Evolutionary conservation across 2,797 vertebrate genomes (phyloP), one percentile per base, ranked within the genome.

Genomic region (Cossypha niveicapilla): DNA sequence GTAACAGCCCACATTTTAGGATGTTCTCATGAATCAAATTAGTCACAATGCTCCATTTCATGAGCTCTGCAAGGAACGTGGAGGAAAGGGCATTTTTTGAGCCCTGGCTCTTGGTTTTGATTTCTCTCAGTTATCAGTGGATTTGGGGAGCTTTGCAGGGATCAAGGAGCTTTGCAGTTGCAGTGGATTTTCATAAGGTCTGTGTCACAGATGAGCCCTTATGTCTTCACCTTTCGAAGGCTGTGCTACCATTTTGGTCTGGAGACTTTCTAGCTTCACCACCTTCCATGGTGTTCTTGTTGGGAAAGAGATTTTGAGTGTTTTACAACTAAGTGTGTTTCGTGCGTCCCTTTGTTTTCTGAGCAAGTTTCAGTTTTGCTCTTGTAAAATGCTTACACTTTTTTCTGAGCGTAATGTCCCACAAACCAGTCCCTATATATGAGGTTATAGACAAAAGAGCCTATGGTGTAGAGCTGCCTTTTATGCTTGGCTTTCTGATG

Each of bases 401-500:
- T 63, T 7, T 14, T 65, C 45, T 25, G 41, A 79, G 50, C 47
- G 48, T 51, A 30, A 84, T 27, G n/a, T 65, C 50, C 79, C 82
- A 47, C 44, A 86, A 63, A 73, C 24, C 19, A 70, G 48, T 86
- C 86, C 37, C 47, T 17, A 14, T 77, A 93, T 45, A 12, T 47
- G 53, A 82, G 50, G 17, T 10, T 79, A 62, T 90, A 94, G 81
- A n/a, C 53, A 65, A 86, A 80, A 61, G 41, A 66, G 28, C 67
- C 34, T 79, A 1, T 90, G 88, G 28, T 85, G 54, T 48, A 75
- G 61, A 87, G 23, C 84, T 94, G 71, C 68, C 50, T 94, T 91
- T 89, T 89, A 44, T 91, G 45, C 72, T 87, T 89, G 78, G 78
- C 93, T 95, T 89, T 87, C 86, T 87, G 53, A 50, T 91, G 86